A percentile compares a stretch with the other conserved stretches of the same genome.
These are phyloP conservation scores for Autographa gamma DNA, from an alignment of 2,888 invertebrate species.

Conservation along the genomic window DNA sequence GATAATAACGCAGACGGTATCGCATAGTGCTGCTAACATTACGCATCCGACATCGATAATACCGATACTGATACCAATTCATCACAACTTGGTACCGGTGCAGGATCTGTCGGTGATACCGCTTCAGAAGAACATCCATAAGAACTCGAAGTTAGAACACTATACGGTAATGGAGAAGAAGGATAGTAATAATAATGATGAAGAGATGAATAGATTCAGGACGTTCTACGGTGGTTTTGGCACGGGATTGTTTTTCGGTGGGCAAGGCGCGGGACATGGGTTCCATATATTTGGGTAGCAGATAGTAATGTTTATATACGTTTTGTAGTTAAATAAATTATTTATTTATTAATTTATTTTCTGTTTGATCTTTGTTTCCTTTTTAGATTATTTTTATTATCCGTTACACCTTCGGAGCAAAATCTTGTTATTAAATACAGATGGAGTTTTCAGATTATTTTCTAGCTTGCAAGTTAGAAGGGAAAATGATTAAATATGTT, in stretches of 20 bases:
- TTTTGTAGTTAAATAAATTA: constrained; percentile 31
- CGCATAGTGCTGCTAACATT: constrained; percentile 66
- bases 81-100: constrained; percentile 73
- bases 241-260: constrained; percentile 78
- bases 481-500: no score
- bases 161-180: constrained; percentile 65
- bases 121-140: constrained; percentile 67
- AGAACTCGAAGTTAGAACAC: constrained; percentile 63
- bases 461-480: no score
- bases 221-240: constrained; percentile 82
- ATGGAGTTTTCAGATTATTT: no score
- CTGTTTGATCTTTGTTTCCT: neutral
- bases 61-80: constrained; percentile 70
- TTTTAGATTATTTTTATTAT: neutral
- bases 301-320: neutral
- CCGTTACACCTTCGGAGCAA: no score
- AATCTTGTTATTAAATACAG: no score
- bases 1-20: constrained; percentile 66
- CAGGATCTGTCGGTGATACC: constrained; percentile 83
- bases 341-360: constrained; percentile 37
- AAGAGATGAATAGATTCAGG: constrained; percentile 71
- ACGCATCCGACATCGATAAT: constrained; percentile 67
- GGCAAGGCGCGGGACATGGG: constrained; percentile 83
- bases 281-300: constrained; percentile 78
- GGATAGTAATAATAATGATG: constrained; percentile 65